A percentile compares a stretch with the other conserved stretches of the same genome.
Conservation (phyloP, 2,888 invertebrate species). For the Cryptosula pallasiana region DNA sequence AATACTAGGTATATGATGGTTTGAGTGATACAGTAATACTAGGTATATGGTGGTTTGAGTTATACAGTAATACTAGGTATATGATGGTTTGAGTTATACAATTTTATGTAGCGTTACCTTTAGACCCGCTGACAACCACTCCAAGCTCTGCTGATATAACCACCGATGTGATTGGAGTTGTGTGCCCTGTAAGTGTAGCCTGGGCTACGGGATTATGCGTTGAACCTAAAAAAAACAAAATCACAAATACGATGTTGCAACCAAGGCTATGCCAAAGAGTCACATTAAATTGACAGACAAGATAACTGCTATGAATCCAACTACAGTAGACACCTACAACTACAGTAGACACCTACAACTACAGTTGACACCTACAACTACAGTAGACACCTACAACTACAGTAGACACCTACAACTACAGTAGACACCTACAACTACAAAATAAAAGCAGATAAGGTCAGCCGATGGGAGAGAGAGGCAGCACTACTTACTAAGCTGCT, state of each 20-base stretch:
- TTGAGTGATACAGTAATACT: too few relatives aligned
- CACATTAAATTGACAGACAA: too few relatives aligned
- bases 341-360: neutral
- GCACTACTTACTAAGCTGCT: constrained; percentile 4
- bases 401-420: neutral
- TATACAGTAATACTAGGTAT: too few relatives aligned
- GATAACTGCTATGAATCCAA: too few relatives aligned
- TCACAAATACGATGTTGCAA: too few relatives aligned
- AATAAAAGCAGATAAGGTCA: neutral
- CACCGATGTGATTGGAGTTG: constrained; percentile 88
- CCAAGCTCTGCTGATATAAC: constrained; percentile 97
- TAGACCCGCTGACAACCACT: constrained; percentile 89
- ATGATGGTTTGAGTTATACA: too few relatives aligned
- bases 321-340: neutral
- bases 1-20: too few relatives aligned
- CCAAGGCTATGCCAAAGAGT: too few relatives aligned
- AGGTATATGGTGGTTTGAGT: too few relatives aligned
- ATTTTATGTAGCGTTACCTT: too few relatives aligned
- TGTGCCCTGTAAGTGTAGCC: constrained; percentile 94
- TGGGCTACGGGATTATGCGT: constrained; percentile 74
- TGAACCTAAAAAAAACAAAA: constrained; percentile 2
- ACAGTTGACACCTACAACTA: neutral
- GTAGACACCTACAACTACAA: neutral
- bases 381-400: neutral
- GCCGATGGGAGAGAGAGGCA: neutral